Evolutionary conservation across 2,113 vertebrate species (phyloP), one percentile per base, ranked within the genome.

Genomic region (Microcebus lehilahytsara): DNA sequence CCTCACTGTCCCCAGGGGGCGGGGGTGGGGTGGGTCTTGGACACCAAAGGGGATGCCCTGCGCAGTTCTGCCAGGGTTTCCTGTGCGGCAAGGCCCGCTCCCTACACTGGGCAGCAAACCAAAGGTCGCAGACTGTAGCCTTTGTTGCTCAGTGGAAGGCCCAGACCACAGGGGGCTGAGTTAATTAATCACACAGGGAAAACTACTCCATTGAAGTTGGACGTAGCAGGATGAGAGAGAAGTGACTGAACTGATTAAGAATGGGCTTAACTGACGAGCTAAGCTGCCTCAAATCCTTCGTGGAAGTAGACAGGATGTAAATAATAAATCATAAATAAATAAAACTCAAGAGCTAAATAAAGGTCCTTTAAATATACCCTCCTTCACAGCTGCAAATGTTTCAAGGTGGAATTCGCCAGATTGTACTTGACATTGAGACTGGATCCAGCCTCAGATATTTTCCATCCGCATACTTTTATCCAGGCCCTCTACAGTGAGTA

Each of bases 291-390:
- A 66, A 64, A 95, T 96, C 89, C 83, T 93, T 93, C 80, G 5
- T 92, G 74, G 97, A 96, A 96, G 93, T 75, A 79, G 89, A 83
- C 85, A 93, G 96, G 93, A 94, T 96, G 90, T 85, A 97, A 97
- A 97, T 97, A 85, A 91, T 95, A 89, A 93, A 64, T 93, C 94
- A 95, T 97, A 96, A 97, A 97, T 97, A 96, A 97, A 93, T 88
- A 88, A 97, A 97, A 96, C 81, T 72, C 77, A 56, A 93, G 96
- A 88, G 80, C 80, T 92, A 96, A 93, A 93, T 84, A 93, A 97
- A 97, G 69, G 19, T 69, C 64, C 69, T 96, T 97, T 86, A 93
- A 97, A 89, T 97, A 92, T 51, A 56, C 58, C 83, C 49, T 67
- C 62, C 86, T 51, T 94, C 91, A 62, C 69, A 97, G 83, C 89